Evolutionary conservation across 2,113 vertebrate species (phyloP).

Genomic region (Halcyon senegalensis): DNA sequence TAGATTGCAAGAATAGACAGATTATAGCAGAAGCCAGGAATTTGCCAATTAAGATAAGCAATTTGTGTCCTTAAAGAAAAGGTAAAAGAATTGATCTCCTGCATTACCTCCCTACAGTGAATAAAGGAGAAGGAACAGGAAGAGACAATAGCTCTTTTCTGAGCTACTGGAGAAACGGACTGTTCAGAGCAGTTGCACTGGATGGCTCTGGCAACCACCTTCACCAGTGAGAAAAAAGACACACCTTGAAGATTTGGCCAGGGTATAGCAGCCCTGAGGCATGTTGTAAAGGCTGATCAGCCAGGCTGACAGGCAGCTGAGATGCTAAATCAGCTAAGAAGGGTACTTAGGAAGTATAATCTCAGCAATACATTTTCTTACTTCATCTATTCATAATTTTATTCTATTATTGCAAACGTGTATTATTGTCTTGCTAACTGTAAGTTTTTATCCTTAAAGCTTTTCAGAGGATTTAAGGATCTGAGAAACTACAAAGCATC

Average conservation of each 20-base stretch:
- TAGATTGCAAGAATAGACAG: conserved; percentile 3
- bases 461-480: conserved; percentile 62
- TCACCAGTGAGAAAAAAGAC: background rate
- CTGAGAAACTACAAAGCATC: conserved; percentile 50
- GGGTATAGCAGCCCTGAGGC: background rate
- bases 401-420: background rate
- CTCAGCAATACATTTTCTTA: conserved; percentile 33
- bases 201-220: background rate
- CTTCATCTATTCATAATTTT: conserved; percentile 27
- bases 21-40: conserved; percentile 6
- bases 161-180: background rate
- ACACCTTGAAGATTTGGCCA: conserved; percentile 22
- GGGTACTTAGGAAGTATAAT: conserved; percentile 45
- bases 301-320: background rate
- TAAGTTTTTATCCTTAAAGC: conserved; percentile 52
- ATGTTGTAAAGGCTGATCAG: background rate
- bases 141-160: background rate
- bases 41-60: background rate
- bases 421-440: background rate
- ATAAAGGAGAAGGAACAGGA: background rate
- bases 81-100: background rate
- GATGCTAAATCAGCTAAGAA: conserved; percentile 45
- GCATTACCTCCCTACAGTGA: background rate
- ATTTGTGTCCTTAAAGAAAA: background rate
- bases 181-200: background rate